Conservation (phyloP, 1,140 invertebrate species). For the Drosophila ficusphila region DNA sequence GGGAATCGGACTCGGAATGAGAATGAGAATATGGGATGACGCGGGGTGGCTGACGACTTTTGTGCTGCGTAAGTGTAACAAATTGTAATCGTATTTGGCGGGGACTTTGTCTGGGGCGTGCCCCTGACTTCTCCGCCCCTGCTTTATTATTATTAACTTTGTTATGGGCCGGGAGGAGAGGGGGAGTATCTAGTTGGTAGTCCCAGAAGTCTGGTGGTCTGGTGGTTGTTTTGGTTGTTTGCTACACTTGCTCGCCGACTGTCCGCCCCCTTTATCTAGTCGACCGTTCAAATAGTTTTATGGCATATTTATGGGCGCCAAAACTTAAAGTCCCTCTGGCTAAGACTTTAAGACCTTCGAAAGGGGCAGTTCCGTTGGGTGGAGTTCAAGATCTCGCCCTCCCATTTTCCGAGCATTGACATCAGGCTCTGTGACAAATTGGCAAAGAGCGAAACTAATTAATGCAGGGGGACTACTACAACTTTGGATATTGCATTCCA, state of each 20-base stretch:
- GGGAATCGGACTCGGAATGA: constrained; percentile 4
- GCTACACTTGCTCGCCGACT: constrained; percentile 68
- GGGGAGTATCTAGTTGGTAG: constrained; percentile 29
- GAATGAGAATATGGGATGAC: constrained; percentile 5
- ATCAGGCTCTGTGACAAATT: constrained; percentile 69
- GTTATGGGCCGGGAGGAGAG: constrained; percentile 56
- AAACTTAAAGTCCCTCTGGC: constrained; percentile 73
- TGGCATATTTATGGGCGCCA: constrained; percentile 80
- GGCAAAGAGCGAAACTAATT: constrained; percentile 68
- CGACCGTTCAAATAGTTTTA: constrained; percentile 73
- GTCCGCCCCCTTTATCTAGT: constrained; percentile 78
- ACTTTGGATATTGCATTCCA: constrained; percentile 46
- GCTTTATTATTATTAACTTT: constrained; percentile 82
- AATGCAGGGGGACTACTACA: constrained; percentile 49
- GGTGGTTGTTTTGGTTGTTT: constrained; percentile 52
- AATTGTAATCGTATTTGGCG: constrained; percentile 81
- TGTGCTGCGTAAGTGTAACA: constrained; percentile 80
- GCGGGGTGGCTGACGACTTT: constrained; percentile 47
- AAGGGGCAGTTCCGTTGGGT: not conserved
- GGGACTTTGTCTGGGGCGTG: constrained; percentile 50
- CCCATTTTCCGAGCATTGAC: constrained; percentile 41
- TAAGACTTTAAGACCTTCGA: constrained; percentile 73
- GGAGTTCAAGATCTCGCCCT: constrained; percentile 18
- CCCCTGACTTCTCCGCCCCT: constrained; percentile 19
- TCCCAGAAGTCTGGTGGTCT: constrained; percentile 59